Conservation (phyloP, 2,888 invertebrate genomes). For the Hydrotaea cyrtoneurina region DNA sequence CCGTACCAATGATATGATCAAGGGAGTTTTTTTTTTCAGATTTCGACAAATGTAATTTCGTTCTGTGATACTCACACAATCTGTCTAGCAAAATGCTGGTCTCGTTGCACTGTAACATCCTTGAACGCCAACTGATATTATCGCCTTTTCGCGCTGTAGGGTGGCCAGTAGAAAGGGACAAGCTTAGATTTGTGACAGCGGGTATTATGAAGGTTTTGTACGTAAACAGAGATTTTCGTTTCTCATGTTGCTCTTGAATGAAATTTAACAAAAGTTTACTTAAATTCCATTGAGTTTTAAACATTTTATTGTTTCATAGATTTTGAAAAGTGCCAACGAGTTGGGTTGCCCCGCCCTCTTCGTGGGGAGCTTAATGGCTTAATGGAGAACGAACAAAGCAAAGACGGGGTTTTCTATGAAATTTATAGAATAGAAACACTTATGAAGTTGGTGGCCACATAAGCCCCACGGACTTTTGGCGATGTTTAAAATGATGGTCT, state of each 20-base stretch:
- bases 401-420: neutral
- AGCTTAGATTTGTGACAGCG: slow-evolving; percentile 36
- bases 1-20: too few species aligned
- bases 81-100: too few species aligned
- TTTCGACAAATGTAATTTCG: too few species aligned
- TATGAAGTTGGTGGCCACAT: too few species aligned
- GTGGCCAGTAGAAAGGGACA: neutral
- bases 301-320: slow-evolving; percentile 16
- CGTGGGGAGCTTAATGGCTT: neutral
- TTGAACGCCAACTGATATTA: too few species aligned
- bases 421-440: too few species aligned
- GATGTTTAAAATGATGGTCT: too few species aligned
- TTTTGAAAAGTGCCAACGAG: slow-evolving; percentile 2
- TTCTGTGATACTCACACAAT: too few species aligned
- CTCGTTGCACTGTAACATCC: too few species aligned
- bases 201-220: slow-evolving; percentile 24
- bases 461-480: too few species aligned
- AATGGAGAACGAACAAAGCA: neutral
- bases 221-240: slow-evolving; percentile 23
- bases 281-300: slow-evolving; percentile 17
- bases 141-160: neutral
- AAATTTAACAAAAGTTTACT: slow-evolving; percentile 27
- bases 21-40: too few species aligned
- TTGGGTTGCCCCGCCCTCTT: neutral
- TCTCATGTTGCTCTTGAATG: slow-evolving; percentile 3